Evolutionary conservation across 2,888 invertebrate species (phyloP), one percentile per base, ranked within the genome.

Genomic region (Agrilus mali): DNA sequence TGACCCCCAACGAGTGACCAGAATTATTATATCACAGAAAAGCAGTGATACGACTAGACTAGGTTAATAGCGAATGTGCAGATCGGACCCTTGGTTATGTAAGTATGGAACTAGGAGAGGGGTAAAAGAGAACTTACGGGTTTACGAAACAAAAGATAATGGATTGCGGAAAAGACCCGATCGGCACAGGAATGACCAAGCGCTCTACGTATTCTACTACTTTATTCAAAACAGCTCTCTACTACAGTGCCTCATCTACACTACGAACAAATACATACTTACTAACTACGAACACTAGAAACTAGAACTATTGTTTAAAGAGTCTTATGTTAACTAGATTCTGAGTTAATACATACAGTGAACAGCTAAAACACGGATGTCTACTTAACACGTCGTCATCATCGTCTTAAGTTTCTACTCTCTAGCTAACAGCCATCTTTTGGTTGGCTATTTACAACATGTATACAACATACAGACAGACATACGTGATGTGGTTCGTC

Each of bases 201-300:
- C 66, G 64, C 62, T 63, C 69, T 70, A 69, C 70, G 68, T 67
- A 67, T 67, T 65, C 67, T 69, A 68, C 71, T 71, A 71, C 70
- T 70, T 71, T 71, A 70, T 70, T 69, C 62, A 63, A 64, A 69
- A 69, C 66, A 64, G 66, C 67, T 67, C 10, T 27, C 66, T 66
- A 64, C 64, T 68, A 69, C 69, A 70, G 69, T 70, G 70, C 49
- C 51, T 55, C 63, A 58, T 56, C 65, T 66, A 66, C 63, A 62
- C 66, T 66, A 66, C 66, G 65, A 65, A 65, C 65, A 62, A 55
- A 64, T 65, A 66, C 65, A 64, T 60, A 56, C 66, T 66, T 27
- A 66, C 65, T 60, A 61, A 53, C 62, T 59, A 63, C 64, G 64
- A 64, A 62, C 57, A 47, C 54, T 51, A 56, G 57, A 58, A 57